These are phyloP conservation scores for Crypturellus tataupa DNA, from an alignment of 2,797 vertebrate species.

Conservation along the genomic window DNA sequence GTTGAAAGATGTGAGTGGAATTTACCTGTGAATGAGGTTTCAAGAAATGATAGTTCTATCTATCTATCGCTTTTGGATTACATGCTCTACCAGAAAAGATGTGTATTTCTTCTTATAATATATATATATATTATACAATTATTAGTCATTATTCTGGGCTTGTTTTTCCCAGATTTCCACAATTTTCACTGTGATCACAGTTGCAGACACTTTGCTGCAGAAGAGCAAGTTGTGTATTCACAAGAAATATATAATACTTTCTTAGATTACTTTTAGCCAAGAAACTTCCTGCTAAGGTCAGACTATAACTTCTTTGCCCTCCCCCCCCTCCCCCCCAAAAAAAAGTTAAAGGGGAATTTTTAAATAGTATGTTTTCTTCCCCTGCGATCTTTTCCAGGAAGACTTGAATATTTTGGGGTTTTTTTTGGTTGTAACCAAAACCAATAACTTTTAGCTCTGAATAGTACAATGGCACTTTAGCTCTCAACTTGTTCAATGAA, in stretches of 20 bases:
- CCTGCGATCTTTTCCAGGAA: background rate
- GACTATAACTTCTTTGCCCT: background rate
- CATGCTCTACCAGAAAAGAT: background rate
- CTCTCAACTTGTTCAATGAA: background rate
- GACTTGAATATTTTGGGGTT: background rate
- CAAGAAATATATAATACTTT: background rate
- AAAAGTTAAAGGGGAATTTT: background rate
- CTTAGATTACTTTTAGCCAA: background rate
- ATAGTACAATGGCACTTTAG: background rate
- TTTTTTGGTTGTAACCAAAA: background rate
- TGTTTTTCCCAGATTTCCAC: background rate
- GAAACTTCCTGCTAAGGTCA: background rate
- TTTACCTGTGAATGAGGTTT: background rate
- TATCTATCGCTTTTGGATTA: background rate
- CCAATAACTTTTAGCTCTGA: background rate
- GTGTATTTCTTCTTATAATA: background rate
- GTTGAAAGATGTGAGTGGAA: background rate
- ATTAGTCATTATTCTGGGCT: background rate
- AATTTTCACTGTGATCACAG: background rate
- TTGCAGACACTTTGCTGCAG: background rate
- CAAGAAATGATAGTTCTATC: background rate
- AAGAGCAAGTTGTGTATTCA: background rate
- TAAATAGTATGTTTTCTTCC: background rate
- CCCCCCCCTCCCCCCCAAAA: too few relatives aligned
- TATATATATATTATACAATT: background rate